Percentiles rank a stretch among this genome's conserved stretches.
Conservation (phyloP, 2,797 vertebrate species). For the Oreortyx pictus region DNA sequence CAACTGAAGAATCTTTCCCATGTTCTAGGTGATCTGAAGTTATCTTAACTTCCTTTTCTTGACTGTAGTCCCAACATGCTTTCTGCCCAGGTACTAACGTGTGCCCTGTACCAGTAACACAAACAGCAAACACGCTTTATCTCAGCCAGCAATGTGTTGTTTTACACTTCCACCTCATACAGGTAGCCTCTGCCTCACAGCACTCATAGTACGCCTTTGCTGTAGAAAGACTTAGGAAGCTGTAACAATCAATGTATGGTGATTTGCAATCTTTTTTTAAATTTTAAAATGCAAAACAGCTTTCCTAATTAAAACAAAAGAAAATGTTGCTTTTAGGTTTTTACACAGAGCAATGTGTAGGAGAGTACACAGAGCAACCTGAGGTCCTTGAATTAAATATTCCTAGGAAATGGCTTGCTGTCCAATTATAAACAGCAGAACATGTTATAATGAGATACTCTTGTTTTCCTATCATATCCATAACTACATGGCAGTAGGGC, state of each 20-base stretch:
- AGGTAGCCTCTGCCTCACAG: not conserved
- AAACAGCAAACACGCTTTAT: not conserved
- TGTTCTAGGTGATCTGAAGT: not conserved
- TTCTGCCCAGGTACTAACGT: not conserved
- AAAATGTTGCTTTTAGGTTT: not conserved
- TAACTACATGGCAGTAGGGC: not conserved
- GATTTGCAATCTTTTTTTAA: not conserved
- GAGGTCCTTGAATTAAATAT: not conserved
- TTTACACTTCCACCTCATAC: not conserved
- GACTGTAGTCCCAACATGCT: not conserved
- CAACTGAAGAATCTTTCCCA: not conserved
- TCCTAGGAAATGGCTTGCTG: not conserved
- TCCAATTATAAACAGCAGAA: not conserved
- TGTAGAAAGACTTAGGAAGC: not conserved
- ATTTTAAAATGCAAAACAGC: not conserved
- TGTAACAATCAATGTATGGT: not conserved
- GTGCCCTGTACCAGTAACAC: not conserved
- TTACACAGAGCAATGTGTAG: not conserved
- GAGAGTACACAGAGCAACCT: no score
- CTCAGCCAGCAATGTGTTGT: not conserved
- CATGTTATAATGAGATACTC: not conserved
- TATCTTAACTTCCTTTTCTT: slow-evolving; percentile 1
- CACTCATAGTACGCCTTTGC: not conserved
- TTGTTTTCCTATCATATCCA: not conserved
- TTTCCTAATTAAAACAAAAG: not conserved